phyloP scores from a whole-genome alignment of 2,888 invertebrate genomes.

The Hirtodrosophila trivittata region DNA sequence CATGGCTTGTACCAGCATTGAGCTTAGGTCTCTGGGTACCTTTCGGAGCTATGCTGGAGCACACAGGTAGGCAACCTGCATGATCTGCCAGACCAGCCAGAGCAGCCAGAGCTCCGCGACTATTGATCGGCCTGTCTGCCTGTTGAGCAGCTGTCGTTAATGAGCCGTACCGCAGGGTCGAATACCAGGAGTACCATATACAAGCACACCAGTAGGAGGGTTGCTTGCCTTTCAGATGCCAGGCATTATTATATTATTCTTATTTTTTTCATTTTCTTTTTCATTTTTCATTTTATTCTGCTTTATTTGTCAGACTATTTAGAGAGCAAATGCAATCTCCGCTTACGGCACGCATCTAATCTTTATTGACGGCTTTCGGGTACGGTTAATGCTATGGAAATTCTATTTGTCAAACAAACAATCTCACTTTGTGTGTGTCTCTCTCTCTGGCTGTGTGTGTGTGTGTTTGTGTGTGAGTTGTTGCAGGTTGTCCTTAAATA shows the following conservation, averaged over 20 bases:
- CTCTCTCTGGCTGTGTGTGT: not conserved
- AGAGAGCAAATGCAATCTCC: slow-evolving; percentile 68
- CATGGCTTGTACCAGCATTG: slow-evolving; percentile 7
- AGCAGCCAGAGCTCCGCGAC: slow-evolving; percentile 11
- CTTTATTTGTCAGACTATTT: slow-evolving; percentile 34
- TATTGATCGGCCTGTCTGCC: slow-evolving; percentile 12
- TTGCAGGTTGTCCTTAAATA: slow-evolving; percentile 52
- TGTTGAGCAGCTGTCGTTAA: slow-evolving; percentile 76
- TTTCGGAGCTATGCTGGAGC: not conserved
- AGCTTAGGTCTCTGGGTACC: not conserved
- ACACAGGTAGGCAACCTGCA: slow-evolving; percentile 55
- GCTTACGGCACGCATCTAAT: slow-evolving; percentile 62
- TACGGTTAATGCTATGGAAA: slow-evolving; percentile 48
- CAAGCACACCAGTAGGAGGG: slow-evolving; percentile 26
- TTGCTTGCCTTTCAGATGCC: slow-evolving; percentile 20
- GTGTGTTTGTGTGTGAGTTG: slow-evolving; percentile 12
- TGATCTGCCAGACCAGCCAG: slow-evolving; percentile 10
- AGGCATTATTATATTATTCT: not conserved
- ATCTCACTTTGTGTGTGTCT: slow-evolving; percentile 42
- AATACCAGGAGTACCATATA: not conserved
- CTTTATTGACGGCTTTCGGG: slow-evolving; percentile 65
- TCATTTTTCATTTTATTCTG: slow-evolving; percentile 1
- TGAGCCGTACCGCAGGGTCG: slow-evolving; percentile 53
- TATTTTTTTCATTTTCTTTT: slow-evolving; percentile 10
- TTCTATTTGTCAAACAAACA: slow-evolving; percentile 77